Base-by-base conservation (phyloP, 2,113 vertebrate species). In the Elanoides forficatus region DNA sequence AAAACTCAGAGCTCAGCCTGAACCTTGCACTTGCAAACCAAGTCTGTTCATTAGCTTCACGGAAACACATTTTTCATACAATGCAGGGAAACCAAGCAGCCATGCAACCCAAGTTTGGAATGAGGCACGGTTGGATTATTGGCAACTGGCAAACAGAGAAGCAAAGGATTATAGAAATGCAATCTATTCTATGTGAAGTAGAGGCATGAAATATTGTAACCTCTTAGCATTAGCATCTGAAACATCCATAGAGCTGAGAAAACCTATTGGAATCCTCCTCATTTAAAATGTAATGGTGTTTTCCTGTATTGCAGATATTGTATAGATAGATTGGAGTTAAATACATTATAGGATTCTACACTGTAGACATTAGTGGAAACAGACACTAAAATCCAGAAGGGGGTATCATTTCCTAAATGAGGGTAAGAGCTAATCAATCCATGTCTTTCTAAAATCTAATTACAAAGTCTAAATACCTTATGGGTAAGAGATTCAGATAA, bases 351-450 rank as follows among this genome's bases (percentile, higher is more conserved):
- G 86, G 40, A 74, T 91, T 82, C 86, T 90, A 86, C 97, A 70
- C 53, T 63, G 81, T 18, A 84, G 91, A 68, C 81, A 56, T 93
- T 66, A 94, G 81, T 79, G 65, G 83, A 73, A 95, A 80, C n/a
- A 93, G 84, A 75, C 72, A 80, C 82, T 90, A 79, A 94, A 94
- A 97, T 97, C 90, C 79, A 93, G 78, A 86, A 91, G 74, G 76
- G 60, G 30, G 52, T 86, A 95, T 95, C 56, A 73, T 88, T 97
- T 97, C 66, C 90, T 93, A 86, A 94, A 81, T 30, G 79, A 94
- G 58, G 20, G 45, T 84, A 88, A 96, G 93, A 95, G 63, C 86
- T 93, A 79, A 97, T 97, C 97, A 96, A 97, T 97, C 93, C 38
- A 86, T 53, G 81, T 92, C 95, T 88, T 92, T 95, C 86, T 96